These are phyloP conservation scores for Darevskia mixta DNA, from an alignment of 2,797 vertebrate species.

Conservation along the genomic window DNA sequence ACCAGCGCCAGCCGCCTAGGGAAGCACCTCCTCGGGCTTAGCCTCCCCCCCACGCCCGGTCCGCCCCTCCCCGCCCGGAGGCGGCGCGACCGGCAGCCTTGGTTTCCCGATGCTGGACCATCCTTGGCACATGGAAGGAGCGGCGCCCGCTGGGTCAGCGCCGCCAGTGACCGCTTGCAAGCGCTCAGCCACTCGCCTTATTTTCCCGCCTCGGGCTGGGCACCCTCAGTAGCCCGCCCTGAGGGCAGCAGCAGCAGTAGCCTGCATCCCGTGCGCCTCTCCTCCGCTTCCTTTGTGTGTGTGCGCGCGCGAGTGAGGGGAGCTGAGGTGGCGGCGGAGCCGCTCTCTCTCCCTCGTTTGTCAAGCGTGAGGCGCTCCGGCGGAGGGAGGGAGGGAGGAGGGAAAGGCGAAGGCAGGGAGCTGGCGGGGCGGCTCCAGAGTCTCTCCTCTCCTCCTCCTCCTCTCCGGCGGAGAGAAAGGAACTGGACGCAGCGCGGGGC, in stretches of 20 bases:
- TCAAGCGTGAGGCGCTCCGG: conserved; percentile 57
- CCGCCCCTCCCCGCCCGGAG: background rate
- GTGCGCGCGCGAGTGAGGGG: conserved; percentile 34
- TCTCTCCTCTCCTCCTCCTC: conserved; percentile 55
- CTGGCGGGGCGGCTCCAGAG: conserved; percentile 55
- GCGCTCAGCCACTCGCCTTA: background rate
- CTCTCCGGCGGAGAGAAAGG: conserved; percentile 25
- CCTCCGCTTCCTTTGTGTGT: conserved; percentile 79
- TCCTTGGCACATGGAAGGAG: conserved; percentile 34
- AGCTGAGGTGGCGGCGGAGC: conserved; percentile 57
- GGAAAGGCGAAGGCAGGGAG: conserved; percentile 10
- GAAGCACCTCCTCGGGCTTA: background rate
- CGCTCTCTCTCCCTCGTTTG: conserved; percentile 49
- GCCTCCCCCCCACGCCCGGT: background rate
- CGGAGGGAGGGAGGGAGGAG: conserved; percentile 13
- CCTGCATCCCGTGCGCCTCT: conserved; percentile 43
- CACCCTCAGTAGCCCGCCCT: background rate
- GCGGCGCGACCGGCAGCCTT: conserved; percentile 7
- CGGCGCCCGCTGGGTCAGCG: conserved; percentile 8
- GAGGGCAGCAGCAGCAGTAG: background rate
- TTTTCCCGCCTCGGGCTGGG: background rate
- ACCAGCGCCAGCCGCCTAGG: background rate
- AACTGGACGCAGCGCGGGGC: conserved; percentile 41
- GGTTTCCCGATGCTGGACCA: conserved; percentile 5
- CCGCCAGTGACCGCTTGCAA: background rate